Base-by-base conservation (phyloP, 1,140 invertebrate genomes). In the Eueides isabella region DNA sequence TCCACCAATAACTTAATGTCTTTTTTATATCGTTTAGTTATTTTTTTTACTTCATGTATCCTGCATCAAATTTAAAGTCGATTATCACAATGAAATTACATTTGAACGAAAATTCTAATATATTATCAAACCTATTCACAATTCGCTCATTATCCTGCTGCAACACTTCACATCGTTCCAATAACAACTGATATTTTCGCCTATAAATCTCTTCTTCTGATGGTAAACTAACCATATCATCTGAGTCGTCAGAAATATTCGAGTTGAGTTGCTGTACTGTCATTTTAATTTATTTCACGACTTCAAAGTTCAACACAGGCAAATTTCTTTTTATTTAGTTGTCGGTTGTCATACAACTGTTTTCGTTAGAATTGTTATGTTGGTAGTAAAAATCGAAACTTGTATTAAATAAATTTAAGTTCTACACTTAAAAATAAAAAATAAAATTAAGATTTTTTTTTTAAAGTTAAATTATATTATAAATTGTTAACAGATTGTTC, bases 81-180 rank as follows among this genome's bases (percentile, higher is more conserved):
- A 55, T 72, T 75, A 67, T 74, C 66, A 55, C 23, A 26, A 23
- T 9, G 48, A 26, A 55, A 23, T 55, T 55, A 26, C 19, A 55
- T 55, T 55, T 26, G 48, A 23, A 55, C 48, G 9, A 55, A 23
- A n/a, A 26, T 12, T 55, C 48, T 7, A 55, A 11, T 55, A 55
- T 23, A 55, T 55, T 55, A 55, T 55, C 86, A 75, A 87, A 94
- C 94, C 95, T 94, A 90, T 95, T 95, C 26, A 95, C 93, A 76
- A 95, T 91, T 85, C 94, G 92, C 89, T 95, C 94, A 87, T 96
- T 96, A 83, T 95, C 94, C 92, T 95, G 94, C 81, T 95, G 95
- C 74, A 96, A 90, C 61, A 94, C 94, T 89, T 95, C 94, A 87
- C 95, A 95, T 93, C 95, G 93, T 83, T 95, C 95, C 68, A 95